Evolutionary conservation across 2,888 invertebrate genomes (phyloP).

Genomic region (Gnatocerus cornutus): DNA sequence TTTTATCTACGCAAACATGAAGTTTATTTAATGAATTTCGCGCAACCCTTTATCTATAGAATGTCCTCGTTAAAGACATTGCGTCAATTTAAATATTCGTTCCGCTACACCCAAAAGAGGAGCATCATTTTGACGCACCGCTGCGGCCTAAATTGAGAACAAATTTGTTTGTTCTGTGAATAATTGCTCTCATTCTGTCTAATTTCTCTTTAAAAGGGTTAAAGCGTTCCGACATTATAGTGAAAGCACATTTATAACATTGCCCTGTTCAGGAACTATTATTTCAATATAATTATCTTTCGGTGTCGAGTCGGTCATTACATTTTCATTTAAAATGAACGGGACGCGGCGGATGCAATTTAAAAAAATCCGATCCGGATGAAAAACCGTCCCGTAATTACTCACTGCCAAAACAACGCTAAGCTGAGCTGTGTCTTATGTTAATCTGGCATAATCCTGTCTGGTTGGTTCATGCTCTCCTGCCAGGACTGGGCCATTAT

Average conservation of each 20-base stretch:
- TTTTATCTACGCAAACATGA: slow-evolving; percentile 16
- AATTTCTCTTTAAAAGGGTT: slow-evolving; percentile 53
- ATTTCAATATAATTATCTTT: slow-evolving; percentile 30
- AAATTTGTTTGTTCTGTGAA: slow-evolving; percentile 50
- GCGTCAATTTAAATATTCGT: slow-evolving; percentile 43
- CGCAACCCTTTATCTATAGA: slow-evolving; percentile 36
- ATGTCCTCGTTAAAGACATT: slow-evolving; percentile 39
- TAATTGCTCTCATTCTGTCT: slow-evolving; percentile 53
- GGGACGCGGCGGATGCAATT: slow-evolving; percentile 37
- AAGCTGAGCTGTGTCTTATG: slow-evolving; percentile 71
- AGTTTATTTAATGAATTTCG: slow-evolving; percentile 27
- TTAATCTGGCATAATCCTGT: slow-evolving; percentile 71
- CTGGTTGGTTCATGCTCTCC: slow-evolving; percentile 68
- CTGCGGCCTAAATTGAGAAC: slow-evolving; percentile 46
- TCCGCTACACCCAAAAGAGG: slow-evolving; percentile 39
- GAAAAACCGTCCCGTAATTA: slow-evolving; percentile 68
- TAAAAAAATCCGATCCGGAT: slow-evolving; percentile 55
- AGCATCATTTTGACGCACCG: slow-evolving; percentile 45
- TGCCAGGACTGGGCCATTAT: slow-evolving; percentile 68
- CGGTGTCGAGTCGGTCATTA: slow-evolving; percentile 14
- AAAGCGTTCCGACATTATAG: slow-evolving; percentile 47
- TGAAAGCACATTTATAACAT: slow-evolving; percentile 50
- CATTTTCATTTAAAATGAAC: slow-evolving; percentile 30
- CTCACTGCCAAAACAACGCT: slow-evolving; percentile 70
- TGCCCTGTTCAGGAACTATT: slow-evolving; percentile 31